Base-by-base conservation (phyloP, 53 echinoderm and acorn worm genomes). In the Holothuria leucospilota region DNA sequence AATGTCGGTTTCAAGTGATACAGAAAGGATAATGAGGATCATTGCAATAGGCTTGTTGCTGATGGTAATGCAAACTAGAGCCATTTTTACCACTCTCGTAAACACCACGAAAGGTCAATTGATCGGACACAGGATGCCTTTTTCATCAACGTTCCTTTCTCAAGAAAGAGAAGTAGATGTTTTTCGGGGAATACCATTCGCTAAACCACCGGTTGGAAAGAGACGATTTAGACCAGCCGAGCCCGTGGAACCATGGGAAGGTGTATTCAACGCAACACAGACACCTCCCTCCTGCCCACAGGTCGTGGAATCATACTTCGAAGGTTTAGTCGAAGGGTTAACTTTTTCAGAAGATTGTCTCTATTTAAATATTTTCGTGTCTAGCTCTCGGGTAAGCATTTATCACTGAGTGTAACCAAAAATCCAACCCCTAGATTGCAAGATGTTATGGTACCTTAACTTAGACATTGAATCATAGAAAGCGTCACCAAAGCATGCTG, bases 271-370 rank as follows among this genome's bases (percentile, higher is more conserved):
- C 10, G 60, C 61, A 51, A 60, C 39, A 4, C 21, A 13, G 23
- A 39, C 24, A 15, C 60, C 60, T 29, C 59, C 59, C 13, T 59
- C 81, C 2, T 81, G 81, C 29, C 20, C 62, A 16, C 81, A 81
- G 56, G 29, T 27, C 28, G 39, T 81, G 14, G 12, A 30, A 62
- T 12, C 39, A 15, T 16, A 18, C 13, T 59, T 27, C 30, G 20
- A 81, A 62, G 16, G 27, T 30, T 62, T 81, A 0, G 34, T 20
- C 20, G 20, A 5, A 4, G 39, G 38, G 4, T 23, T 28, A 53
- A 59, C 21, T 4, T 62, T 81, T 25, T 81, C 62, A 8, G 81
- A 81, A 38, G 81, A 81, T 20, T 81, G 81, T 62, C 81, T 81
- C 34, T 81, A 81, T 28, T 58, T 62, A 10, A 62, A 81, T 30